Percentiles rank a stretch among this genome's conserved stretches.
These are phyloP conservation scores for Drosophila phalerata DNA, from an alignment of 2,888 invertebrate genomes.

Conservation along the genomic window DNA sequence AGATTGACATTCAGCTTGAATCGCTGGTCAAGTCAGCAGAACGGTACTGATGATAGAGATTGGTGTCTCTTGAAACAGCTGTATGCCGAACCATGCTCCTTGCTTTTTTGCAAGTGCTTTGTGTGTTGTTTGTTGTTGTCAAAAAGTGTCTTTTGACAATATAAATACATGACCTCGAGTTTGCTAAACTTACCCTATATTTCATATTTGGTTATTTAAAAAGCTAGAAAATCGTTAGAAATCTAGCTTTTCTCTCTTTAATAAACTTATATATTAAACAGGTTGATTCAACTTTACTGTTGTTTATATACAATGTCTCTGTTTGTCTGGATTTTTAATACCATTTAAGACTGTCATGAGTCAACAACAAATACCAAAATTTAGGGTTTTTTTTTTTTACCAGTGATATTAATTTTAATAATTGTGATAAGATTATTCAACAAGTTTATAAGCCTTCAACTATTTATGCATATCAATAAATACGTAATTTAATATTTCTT, in stretches of 20 bases:
- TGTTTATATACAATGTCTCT: constrained; percentile 3
- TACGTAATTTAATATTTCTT: constrained; percentile 19
- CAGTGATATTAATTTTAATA: constrained; percentile 35
- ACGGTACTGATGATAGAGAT: no score
- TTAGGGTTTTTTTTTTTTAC: constrained; percentile 16
- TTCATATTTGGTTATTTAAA: background rate
- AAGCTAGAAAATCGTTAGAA: background rate
- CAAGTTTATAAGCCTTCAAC: constrained; percentile 20
- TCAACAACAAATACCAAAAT: constrained; percentile 34
- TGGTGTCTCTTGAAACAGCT: no score
- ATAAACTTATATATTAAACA: no score
- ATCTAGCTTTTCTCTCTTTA: no score
- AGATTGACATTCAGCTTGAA: no score
- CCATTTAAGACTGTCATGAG: constrained; percentile 15
- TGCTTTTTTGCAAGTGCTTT: no score
- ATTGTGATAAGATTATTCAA: constrained; percentile 49
- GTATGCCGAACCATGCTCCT: no score
- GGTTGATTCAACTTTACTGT: background rate
- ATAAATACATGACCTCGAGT: no score
- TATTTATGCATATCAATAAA: constrained; percentile 37
- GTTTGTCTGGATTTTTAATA: constrained; percentile 7
- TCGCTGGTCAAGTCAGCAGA: no score
- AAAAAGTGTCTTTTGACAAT: no score
- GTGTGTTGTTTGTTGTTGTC: no score
- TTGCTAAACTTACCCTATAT: no score